A percentile compares a stretch with the other conserved stretches of the same genome.
phyloP scores from a whole-genome alignment of 2,888 invertebrate species.

The Lacanobia oleracea region DNA sequence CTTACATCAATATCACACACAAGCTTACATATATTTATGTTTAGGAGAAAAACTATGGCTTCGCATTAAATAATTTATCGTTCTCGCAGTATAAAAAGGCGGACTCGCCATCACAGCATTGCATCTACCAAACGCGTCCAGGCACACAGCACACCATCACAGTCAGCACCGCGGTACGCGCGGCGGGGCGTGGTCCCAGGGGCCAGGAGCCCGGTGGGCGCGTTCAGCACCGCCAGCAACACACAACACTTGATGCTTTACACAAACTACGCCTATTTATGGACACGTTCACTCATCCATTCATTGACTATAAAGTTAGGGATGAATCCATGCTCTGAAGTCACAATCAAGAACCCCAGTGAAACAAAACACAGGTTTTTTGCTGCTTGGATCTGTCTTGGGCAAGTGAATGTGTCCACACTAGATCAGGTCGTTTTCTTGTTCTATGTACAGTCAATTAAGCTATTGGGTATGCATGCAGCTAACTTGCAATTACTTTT shows the following conservation, averaged over 20 bases:
- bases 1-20: constrained; percentile 91
- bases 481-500: too few species aligned
- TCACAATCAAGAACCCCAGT: too few species aligned
- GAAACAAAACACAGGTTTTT: background rate
- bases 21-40: constrained; percentile 77
- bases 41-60: constrained; percentile 90
- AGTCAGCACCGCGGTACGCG: constrained; percentile 82
- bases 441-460: too few species aligned
- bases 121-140: constrained; percentile 72
- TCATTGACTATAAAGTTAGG: background rate
- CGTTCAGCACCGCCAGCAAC: constrained; percentile 53
- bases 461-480: too few species aligned
- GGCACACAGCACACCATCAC: constrained; percentile 82
- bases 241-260: constrained; percentile 61
- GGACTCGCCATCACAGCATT: constrained; percentile 85
- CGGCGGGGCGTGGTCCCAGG: constrained; percentile 20
- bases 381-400: background rate
- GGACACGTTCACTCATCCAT: constrained; percentile 28
- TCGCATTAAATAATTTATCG: constrained; percentile 89
- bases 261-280: constrained; percentile 37
- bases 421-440: constrained; percentile 37
- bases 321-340: constrained; percentile 2
- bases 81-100: constrained; percentile 86
- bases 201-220: constrained; percentile 57
- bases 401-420: constrained; percentile 22